These are phyloP conservation scores for Hyalella azteca DNA, from an alignment of 2,888 invertebrate species.

Conservation along the genomic window DNA sequence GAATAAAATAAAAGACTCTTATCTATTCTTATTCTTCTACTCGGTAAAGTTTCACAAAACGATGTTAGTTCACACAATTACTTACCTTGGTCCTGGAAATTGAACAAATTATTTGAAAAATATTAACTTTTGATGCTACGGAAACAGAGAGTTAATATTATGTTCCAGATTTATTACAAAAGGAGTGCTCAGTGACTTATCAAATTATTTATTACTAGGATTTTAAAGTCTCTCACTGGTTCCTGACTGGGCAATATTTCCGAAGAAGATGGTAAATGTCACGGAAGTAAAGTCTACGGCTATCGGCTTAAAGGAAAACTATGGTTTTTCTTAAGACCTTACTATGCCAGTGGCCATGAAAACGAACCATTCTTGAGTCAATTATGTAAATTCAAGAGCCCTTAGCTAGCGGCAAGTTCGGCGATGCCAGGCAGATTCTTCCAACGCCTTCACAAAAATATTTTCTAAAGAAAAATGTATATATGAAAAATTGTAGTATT, in stretches of 20 bases:
- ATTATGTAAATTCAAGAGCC: not conserved
- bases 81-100: not conserved
- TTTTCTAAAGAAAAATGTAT: not conserved
- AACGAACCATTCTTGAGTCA: conserved; percentile 5
- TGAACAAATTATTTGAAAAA: not conserved
- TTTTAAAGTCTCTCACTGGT: not conserved
- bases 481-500: no score
- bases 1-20: no score
- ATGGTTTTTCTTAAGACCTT: not conserved
- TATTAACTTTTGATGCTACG: not conserved
- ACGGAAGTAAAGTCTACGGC: not conserved
- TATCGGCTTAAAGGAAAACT: not conserved
- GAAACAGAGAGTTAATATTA: not conserved
- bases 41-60: not conserved
- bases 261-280: not conserved
- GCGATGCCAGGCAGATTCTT: not conserved
- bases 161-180: not conserved
- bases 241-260: not conserved
- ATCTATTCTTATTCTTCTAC: no score
- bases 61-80: not conserved
- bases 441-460: not conserved
- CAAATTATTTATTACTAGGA: not conserved
- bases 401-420: not conserved
- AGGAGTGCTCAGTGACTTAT: not conserved
- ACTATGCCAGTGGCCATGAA: not conserved